Conservation (phyloP, 2,797 vertebrate species). For the Hypotaenidia okinawae region DNA sequence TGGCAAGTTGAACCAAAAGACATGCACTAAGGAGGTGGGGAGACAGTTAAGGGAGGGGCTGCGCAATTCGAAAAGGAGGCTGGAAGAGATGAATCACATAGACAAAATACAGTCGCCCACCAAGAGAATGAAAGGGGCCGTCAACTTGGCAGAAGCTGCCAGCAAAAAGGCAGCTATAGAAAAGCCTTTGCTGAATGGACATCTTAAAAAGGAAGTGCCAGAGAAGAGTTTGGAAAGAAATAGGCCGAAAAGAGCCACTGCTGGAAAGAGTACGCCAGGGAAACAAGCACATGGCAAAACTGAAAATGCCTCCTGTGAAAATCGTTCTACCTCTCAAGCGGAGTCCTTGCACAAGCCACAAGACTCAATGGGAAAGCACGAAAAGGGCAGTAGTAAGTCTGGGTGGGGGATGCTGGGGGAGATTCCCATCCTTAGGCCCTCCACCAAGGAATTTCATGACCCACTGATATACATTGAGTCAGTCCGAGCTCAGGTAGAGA, state of each 20-base stretch:
- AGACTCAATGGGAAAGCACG: conserved; percentile 83
- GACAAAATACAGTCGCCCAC: conserved; percentile 83
- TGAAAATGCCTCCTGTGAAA: conserved; percentile 87
- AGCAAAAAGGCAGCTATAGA: conserved; percentile 86
- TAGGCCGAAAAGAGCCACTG: conserved; percentile 91
- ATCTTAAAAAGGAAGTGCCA: conserved; percentile 84
- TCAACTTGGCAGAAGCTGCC: conserved; percentile 84
- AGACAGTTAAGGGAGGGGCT: conserved; percentile 91
- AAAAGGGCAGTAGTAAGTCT: conserved; percentile 82
- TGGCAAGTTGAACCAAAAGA: conserved; percentile 92
- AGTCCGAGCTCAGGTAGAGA: conserved; percentile 91
- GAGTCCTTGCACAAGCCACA: conserved; percentile 87
- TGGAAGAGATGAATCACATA: conserved; percentile 84
- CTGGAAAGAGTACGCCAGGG: conserved; percentile 90
- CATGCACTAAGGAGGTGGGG: conserved; percentile 86
- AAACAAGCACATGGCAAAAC: conserved; percentile 94
- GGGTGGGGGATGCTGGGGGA: conserved; percentile 90
- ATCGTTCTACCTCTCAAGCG: conserved; percentile 90
- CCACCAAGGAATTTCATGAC: conserved; percentile 94
- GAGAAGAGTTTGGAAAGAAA: conserved; percentile 88
- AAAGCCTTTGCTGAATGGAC: conserved; percentile 87
- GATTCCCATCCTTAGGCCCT: conserved; percentile 89
- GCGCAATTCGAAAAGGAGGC: conserved; percentile 94
- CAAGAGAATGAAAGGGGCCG: conserved; percentile 89
- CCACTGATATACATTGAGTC: conserved; percentile 95